Conservation (phyloP, 2,888 invertebrate genomes). For the Ophonus ardosiacus region DNA sequence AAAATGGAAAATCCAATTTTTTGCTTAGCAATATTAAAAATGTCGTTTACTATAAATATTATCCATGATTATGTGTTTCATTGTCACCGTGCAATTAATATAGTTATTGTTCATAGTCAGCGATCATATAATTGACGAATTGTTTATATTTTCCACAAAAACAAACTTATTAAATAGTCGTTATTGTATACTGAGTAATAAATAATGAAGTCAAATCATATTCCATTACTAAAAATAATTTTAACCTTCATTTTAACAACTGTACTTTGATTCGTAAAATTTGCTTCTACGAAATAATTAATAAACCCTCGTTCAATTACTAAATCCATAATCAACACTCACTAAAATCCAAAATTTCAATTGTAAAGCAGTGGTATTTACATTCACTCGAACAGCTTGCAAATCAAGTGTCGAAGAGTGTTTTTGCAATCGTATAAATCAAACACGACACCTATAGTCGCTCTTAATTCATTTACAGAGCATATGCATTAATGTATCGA, state of each 20-base stretch:
- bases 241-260: conserved; percentile 33
- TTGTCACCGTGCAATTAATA: conserved; percentile 29
- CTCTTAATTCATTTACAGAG: neutral
- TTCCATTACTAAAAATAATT: conserved; percentile 19
- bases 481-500: neutral
- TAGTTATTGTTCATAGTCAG: conserved; percentile 25
- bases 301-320: conserved; percentile 14
- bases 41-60: neutral
- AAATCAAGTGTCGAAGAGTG: neutral
- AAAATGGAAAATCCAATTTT: neutral
- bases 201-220: conserved; percentile 23
- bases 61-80: conserved; percentile 11
- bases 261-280: conserved; percentile 31
- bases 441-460: neutral
- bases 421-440: neutral
- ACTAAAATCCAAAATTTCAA: conserved; percentile 15
- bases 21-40: neutral
- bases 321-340: conserved; percentile 6
- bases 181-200: conserved; percentile 40
- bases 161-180: conserved; percentile 43
- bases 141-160: conserved; percentile 29
- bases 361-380: conserved; percentile 28
- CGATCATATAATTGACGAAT: conserved; percentile 35
- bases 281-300: conserved; percentile 32
- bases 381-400: conserved; percentile 1